Percentiles rank a stretch among this genome's conserved stretches.
Evolutionary conservation across 1,140 invertebrate species (phyloP).

Genomic region (Anoplophora glabripennis): DNA sequence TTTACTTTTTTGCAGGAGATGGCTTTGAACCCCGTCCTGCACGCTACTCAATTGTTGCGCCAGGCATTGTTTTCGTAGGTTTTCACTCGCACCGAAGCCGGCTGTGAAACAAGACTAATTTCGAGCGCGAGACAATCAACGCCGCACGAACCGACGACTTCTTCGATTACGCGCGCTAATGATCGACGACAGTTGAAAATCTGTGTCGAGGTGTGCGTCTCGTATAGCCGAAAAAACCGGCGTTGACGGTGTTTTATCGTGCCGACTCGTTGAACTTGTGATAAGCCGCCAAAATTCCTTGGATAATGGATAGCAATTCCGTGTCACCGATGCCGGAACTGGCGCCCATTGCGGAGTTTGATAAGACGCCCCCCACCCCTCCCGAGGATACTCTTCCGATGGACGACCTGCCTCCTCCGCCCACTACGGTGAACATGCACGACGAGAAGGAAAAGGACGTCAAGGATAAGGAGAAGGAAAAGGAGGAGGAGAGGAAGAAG

Average conservation of each 20-base stretch:
- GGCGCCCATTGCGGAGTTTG: conserved; percentile 62
- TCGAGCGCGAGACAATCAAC: conserved; percentile 4
- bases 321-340: conserved; percentile 62
- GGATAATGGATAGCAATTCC: conserved; percentile 58
- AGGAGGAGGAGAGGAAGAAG: no score
- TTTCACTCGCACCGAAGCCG: conserved; percentile 4
- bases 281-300: no score
- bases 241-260: no score
- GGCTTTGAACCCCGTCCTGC: conserved; percentile 10
- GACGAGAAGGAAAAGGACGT: conserved; percentile 54
- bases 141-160: not conserved
- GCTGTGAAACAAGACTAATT: conserved; percentile 2
- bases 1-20: conserved; percentile 26
- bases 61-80: not conserved
- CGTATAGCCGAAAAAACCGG: no score
- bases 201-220: no score
- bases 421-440: conserved; percentile 54
- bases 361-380: conserved; percentile 60
- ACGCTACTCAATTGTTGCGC: not conserved
- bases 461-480: conserved; percentile 49
- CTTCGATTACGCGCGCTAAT: no score
- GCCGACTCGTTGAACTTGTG: no score
- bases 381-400: conserved; percentile 59
- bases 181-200: no score
- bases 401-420: conserved; percentile 59